These are phyloP conservation scores for Agonopterix alstromeriana DNA, from an alignment of 2,888 invertebrate genomes.

Conservation along the genomic window DNA sequence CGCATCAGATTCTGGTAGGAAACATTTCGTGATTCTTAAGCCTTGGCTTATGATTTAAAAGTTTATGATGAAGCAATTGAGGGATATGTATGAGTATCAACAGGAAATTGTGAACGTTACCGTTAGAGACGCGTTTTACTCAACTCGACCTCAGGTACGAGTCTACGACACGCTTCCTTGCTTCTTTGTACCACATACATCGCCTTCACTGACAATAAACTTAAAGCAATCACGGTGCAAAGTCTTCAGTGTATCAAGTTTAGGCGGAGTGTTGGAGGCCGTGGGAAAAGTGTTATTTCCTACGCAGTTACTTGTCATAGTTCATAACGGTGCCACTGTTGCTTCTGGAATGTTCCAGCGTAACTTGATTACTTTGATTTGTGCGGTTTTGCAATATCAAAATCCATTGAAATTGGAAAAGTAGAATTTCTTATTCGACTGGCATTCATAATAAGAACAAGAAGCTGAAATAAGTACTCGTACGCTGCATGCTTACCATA, in stretches of 20 bases:
- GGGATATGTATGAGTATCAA: too few relatives aligned
- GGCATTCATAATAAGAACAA: too few relatives aligned
- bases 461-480: too few relatives aligned
- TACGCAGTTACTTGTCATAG: slow-evolving; percentile 33
- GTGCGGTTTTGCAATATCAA: background rate
- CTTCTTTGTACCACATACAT: slow-evolving; percentile 16
- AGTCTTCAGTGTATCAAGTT: slow-evolving; percentile 37
- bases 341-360: slow-evolving; percentile 24
- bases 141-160: slow-evolving; percentile 7
- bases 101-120: slow-evolving; percentile 10
- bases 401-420: too few relatives aligned
- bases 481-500: too few relatives aligned
- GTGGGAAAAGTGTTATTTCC: slow-evolving; percentile 52
- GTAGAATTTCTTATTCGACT: too few relatives aligned
- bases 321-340: slow-evolving; percentile 44
- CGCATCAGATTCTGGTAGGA: too few relatives aligned
- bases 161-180: slow-evolving; percentile 11
- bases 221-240: slow-evolving; percentile 19
- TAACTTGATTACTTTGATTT: background rate
- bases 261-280: slow-evolving; percentile 45
- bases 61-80: too few relatives aligned
- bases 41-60: too few relatives aligned
- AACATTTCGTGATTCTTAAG: too few relatives aligned
- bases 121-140: slow-evolving; percentile 15
- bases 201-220: slow-evolving; percentile 7